phyloP scores from a whole-genome alignment of 2,797 vertebrate species.

The Brachymystax lenok region DNA sequence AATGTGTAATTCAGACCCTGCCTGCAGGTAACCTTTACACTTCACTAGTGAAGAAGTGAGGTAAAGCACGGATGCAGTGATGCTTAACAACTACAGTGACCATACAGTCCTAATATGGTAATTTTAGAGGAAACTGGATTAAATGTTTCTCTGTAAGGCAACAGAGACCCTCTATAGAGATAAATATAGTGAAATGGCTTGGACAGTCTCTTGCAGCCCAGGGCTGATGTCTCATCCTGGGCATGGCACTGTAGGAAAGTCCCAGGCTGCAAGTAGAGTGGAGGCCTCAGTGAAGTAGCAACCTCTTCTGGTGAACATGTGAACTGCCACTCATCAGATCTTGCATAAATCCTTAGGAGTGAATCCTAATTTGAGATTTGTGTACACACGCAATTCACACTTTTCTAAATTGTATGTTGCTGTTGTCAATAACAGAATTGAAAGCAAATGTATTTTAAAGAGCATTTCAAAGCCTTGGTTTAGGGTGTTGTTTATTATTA shows the following conservation, averaged over 20 bases:
- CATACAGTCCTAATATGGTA: neutral
- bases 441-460: neutral
- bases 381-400: neutral
- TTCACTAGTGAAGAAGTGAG: too few relatives aligned
- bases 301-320: conserved; percentile 54
- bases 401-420: neutral
- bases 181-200: neutral
- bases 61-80: too few relatives aligned
- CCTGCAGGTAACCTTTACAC: too few relatives aligned
- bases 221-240: neutral
- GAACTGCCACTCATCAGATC: neutral
- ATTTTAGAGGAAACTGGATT: neutral
- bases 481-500: neutral
- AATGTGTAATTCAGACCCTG: neutral
- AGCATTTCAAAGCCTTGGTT: neutral
- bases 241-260: neutral
- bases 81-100: neutral
- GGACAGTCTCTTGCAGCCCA: neutral
- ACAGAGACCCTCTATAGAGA: neutral
- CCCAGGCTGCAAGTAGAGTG: conserved; percentile 7
- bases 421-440: neutral
- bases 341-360: neutral
- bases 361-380: neutral
- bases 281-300: conserved; percentile 30
- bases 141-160: neutral